Evolutionary conservation across 2,888 invertebrate species (phyloP).

Genomic region (Neria commutata): DNA sequence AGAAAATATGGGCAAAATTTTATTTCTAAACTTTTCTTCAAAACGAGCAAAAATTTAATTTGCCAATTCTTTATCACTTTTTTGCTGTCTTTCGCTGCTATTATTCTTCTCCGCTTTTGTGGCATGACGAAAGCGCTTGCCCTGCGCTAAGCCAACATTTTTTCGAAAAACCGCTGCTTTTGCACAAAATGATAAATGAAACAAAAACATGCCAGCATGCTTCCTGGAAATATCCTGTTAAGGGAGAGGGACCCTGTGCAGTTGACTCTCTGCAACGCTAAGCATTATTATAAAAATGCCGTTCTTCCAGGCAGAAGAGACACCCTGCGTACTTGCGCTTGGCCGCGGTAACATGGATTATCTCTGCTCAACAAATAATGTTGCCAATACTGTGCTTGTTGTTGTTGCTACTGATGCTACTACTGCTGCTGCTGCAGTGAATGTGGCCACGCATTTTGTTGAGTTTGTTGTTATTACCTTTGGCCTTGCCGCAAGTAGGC

Average conservation of each 20-base stretch:
- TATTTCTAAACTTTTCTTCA: too few relatives aligned
- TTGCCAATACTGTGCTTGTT: slow-evolving; percentile 16
- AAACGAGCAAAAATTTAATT: slow-evolving; percentile 8
- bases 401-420: slow-evolving; percentile 1
- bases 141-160: neutral
- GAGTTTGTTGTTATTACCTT: slow-evolving; percentile 47
- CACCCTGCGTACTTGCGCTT: neutral
- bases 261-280: too few relatives aligned
- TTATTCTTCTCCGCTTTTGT: too few relatives aligned
- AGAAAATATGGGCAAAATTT: too few relatives aligned
- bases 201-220: neutral
- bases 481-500: slow-evolving; percentile 42
- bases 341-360: slow-evolving; percentile 14
- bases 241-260: too few relatives aligned
- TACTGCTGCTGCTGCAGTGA: neutral
- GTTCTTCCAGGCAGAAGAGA: neutral
- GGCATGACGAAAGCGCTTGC: too few relatives aligned
- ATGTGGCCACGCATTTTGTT: slow-evolving; percentile 40
- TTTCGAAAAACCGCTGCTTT: neutral
- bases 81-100: too few relatives aligned
- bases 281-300: neutral
- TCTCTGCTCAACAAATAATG: slow-evolving; percentile 18
- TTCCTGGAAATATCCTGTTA: neutral
- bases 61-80: neutral
- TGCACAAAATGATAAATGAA: neutral